These are phyloP conservation scores for Acrocyrtus sp. DNA, from an alignment of 2,888 invertebrate genomes.

Conservation along the genomic window DNA sequence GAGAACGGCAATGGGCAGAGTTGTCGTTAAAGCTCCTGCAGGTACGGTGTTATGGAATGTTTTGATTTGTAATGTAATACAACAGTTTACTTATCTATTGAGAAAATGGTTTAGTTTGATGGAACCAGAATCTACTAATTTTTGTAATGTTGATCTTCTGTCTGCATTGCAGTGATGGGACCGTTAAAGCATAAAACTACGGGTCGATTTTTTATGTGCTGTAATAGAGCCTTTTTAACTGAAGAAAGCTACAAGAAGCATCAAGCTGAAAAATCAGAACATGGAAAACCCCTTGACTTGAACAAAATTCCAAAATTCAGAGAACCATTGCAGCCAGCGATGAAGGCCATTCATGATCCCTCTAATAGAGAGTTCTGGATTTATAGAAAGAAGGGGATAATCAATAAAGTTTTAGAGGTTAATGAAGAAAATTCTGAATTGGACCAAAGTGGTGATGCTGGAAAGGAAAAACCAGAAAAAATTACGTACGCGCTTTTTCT, in stretches of 20 bases:
- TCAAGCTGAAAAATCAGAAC: constrained; percentile 10
- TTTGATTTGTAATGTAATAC: too few species aligned
- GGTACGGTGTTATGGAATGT: constrained; percentile 23
- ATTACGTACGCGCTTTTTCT: background rate
- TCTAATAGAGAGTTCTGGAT: constrained; percentile 28
- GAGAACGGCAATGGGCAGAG: constrained; percentile 18
- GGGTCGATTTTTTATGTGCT: constrained; percentile 29
- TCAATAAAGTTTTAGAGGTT: constrained; percentile 1
- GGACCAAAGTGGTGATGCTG: background rate
- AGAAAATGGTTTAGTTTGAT: too few species aligned
- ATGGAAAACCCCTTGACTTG: constrained; percentile 27
- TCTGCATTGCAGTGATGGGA: constrained; percentile 11
- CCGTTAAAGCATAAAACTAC: constrained; percentile 7
- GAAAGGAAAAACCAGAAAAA: background rate
- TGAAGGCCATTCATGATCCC: constrained; percentile 1
- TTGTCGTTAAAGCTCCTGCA: constrained; percentile 39
- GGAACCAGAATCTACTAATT: too few species aligned
- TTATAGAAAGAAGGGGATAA: background rate
- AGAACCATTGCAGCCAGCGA: background rate
- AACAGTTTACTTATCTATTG: too few species aligned
- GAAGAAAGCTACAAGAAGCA: constrained; percentile 39
- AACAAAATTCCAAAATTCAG: constrained; percentile 27
- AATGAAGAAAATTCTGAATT: background rate
- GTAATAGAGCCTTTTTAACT: constrained; percentile 39
- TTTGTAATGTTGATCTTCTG: background rate